Percentiles rank a stretch among this genome's conserved stretches.
These are phyloP conservation scores for Polydrusus tereticollis DNA, from an alignment of 2,888 invertebrate genomes.

Conservation along the genomic window DNA sequence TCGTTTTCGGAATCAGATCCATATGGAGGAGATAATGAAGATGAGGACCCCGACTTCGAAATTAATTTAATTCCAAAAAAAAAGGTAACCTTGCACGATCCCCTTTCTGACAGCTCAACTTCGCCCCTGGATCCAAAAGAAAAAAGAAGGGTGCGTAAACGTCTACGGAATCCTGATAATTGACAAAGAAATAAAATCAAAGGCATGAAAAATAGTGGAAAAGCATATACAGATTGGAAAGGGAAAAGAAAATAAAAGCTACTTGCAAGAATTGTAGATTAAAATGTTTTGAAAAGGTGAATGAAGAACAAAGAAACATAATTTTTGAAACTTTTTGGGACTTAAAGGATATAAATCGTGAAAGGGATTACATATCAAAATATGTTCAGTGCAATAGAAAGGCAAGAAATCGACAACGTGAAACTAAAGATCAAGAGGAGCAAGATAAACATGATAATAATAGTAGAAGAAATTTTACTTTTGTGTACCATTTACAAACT, in stretches of 20 bases:
- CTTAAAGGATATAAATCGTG: conserved; percentile 10
- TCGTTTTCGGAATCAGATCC: conserved; percentile 22
- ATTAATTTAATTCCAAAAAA: neutral
- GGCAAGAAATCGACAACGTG: conserved; percentile 7
- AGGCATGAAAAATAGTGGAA: conserved; percentile 2
- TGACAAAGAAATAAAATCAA: conserved; percentile 23
- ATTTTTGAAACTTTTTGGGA: conserved; percentile 7
- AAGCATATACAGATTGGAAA: conserved; percentile 13
- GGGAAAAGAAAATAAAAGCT: conserved; percentile 9
- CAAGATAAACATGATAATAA: neutral
- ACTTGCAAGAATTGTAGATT: conserved; percentile 5
- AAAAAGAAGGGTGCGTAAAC: conserved; percentile 16
- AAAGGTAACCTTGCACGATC: neutral
- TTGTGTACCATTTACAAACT: conserved; percentile 6
- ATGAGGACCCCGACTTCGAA: conserved; percentile 14
- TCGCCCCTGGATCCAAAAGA: neutral
- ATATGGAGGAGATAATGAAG: conserved; percentile 22
- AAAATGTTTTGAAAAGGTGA: conserved; percentile 5
- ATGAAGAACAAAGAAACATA: conserved; percentile 1
- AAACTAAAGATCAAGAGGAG: neutral
- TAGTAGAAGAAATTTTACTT: conserved; percentile 2
- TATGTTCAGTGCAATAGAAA: conserved; percentile 7
- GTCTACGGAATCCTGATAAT: neutral
- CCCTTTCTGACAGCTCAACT: conserved; percentile 12
- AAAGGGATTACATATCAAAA: conserved; percentile 15